Base-by-base conservation (phyloP, 2,888 invertebrate species). In the Dynastes maya region DNA sequence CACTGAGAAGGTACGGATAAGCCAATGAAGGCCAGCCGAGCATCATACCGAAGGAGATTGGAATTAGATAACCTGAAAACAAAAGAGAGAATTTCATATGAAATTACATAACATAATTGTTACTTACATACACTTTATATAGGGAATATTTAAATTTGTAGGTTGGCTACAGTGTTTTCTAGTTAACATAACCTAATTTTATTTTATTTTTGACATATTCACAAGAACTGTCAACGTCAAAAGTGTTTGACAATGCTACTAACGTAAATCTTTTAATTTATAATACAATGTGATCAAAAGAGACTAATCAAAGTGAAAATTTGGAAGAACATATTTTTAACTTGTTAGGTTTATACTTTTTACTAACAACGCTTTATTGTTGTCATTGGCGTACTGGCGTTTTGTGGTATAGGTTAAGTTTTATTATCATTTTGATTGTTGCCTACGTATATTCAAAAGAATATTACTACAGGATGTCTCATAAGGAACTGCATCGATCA, bases 11-110 rank as follows among this genome's bases (percentile, higher is more conserved):
- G 37, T 79, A 77, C 2, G 83, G 83, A 63, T 81, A 83, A 2
- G 81, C 81, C 5, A 82, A 29, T 3, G 81, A 83, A 13, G 84
- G 82, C 84, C 84, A 84, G 3, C 84, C 84, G 45, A 84, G 40
- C 80, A 82, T 83, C 83, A 83, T 84, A 9, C 84, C 84, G 67
- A 84, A 83, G 0, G 83, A 78, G 22, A 83, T 80, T 9, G 80
- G 75, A 9, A 83, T 58, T 4, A 82, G 29, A n/a, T 78, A 80
- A 67, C 83, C 84, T 84, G 77, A 58, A 80, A 45, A 45, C 6
- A 45, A 45, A 45, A 6, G 3, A 37, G 4, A 79, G 22, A 22
- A 22, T 22, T 22, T 22, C 22, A 22, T 22, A 22, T 22, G 22
- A 22, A 22, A 22, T 22, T 22, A 22, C 22, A 22, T 22, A 22